Percentiles rank a stretch among this genome's conserved stretches.
Evolutionary conservation across 2,113 vertebrate genomes (phyloP).

Genomic region (Puntigrus tetrazona): DNA sequence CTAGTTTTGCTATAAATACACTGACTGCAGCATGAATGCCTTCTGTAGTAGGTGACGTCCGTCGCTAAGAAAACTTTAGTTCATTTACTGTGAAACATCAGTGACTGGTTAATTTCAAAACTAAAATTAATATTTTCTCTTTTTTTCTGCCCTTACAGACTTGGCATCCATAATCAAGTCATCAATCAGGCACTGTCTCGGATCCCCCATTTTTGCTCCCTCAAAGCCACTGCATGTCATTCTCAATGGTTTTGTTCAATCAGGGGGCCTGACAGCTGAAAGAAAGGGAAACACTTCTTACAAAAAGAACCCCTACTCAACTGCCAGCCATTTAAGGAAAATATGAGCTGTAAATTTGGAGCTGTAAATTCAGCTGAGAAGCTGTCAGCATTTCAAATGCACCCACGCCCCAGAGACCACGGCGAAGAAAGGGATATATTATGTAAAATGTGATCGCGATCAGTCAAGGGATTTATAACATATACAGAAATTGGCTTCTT

Average conservation of each 20-base stretch:
- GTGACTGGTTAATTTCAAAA: slow-evolving; percentile 7
- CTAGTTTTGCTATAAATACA: background rate
- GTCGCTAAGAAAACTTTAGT: background rate
- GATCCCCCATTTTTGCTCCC: slow-evolving; percentile 34
- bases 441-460: background rate
- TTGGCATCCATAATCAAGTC: slow-evolving; percentile 46
- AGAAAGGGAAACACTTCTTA: slow-evolving; percentile 38
- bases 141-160: background rate
- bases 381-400: slow-evolving; percentile 10
- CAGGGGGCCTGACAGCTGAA: slow-evolving; percentile 46
- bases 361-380: slow-evolving; percentile 16
- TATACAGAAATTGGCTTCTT: background rate
- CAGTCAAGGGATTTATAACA: background rate
- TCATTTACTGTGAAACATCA: background rate
- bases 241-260: slow-evolving; percentile 37
- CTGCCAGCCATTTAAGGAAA: slow-evolving; percentile 40
- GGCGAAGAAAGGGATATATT: background rate
- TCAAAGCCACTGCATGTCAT: slow-evolving; percentile 45
- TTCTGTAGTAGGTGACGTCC: background rate
- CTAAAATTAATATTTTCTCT: slow-evolving; percentile 31
- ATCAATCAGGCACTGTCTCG: slow-evolving; percentile 50
- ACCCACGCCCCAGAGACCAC: background rate
- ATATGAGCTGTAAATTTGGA: slow-evolving; percentile 22
- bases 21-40: background rate
- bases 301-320: slow-evolving; percentile 34